Percentiles rank a stretch among this genome's conserved stretches.
phyloP scores from a whole-genome alignment of 1,140 invertebrate species.

The Eupristina koningsbergeri region DNA sequence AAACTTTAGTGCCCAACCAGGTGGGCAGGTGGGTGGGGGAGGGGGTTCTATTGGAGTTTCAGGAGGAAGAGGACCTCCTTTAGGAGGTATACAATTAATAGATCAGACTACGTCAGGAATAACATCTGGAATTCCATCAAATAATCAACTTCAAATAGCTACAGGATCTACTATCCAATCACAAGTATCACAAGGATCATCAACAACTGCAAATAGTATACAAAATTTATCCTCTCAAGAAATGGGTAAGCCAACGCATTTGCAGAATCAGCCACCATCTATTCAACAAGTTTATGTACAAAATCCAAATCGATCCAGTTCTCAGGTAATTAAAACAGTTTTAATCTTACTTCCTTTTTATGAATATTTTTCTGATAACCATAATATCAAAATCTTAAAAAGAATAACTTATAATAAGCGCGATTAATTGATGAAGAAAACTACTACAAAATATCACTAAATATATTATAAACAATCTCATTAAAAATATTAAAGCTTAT shows the following conservation, averaged over 20 bases:
- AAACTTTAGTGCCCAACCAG: constrained; percentile 70
- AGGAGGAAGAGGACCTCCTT: constrained; percentile 67
- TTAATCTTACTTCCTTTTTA: not conserved
- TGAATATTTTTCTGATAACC: too few species aligned
- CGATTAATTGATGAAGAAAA: too few species aligned
- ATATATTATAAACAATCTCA: too few species aligned
- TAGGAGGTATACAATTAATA: constrained; percentile 66
- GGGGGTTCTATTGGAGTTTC: constrained; percentile 68
- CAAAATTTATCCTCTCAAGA: constrained; percentile 66
- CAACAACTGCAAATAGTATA: constrained; percentile 64
- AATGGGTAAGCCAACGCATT: constrained; percentile 69
- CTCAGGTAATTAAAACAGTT: constrained; percentile 55
- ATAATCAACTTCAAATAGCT: constrained; percentile 60
- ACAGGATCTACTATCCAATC: constrained; percentile 64
- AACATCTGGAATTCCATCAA: constrained; percentile 63
- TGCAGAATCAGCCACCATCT: constrained; percentile 61
- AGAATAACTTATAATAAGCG: too few species aligned
- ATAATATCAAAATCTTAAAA: too few species aligned
- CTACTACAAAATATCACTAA: too few species aligned
- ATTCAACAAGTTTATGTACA: constrained; percentile 61
- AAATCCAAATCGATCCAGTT: constrained; percentile 58
- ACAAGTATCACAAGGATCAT: constrained; percentile 64
- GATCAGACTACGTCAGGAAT: constrained; percentile 65
- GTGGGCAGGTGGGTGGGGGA: constrained; percentile 69
- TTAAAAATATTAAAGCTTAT: too few species aligned